Evolutionary conservation across 2,888 invertebrate genomes (phyloP).

Genomic region (Branchellion lobata): DNA sequence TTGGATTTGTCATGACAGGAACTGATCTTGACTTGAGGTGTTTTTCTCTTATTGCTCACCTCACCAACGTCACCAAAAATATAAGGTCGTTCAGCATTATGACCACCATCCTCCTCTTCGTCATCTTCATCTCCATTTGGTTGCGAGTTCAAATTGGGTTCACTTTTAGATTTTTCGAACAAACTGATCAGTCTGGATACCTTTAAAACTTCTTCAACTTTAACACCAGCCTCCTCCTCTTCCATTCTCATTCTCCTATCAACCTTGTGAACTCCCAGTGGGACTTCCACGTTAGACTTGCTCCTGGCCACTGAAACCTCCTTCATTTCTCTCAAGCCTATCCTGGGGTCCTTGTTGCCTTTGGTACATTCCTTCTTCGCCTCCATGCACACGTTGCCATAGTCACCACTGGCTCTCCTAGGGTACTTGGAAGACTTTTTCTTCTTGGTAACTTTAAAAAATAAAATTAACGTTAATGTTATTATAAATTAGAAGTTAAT

Average conservation of each 20-base stretch:
- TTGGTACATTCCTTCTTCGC: neutral
- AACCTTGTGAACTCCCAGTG: neutral
- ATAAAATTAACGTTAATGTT: too few species aligned
- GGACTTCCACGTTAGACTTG: constrained; percentile 1
- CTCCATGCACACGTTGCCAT: neutral
- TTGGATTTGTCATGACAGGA: too few species aligned
- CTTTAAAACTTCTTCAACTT: neutral
- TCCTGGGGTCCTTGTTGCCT: neutral
- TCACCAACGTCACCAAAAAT: too few species aligned
- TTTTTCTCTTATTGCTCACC: too few species aligned
- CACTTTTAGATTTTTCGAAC: constrained; percentile 7
- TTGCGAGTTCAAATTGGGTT: neutral
- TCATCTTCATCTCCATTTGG: neutral
- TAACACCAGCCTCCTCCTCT: neutral
- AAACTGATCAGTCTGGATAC: neutral
- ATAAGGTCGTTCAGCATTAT: too few species aligned
- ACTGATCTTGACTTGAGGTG: too few species aligned
- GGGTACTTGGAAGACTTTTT: constrained; percentile 6
- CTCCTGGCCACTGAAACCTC: neutral
- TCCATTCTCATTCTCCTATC: too few species aligned
- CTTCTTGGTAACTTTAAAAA: neutral
- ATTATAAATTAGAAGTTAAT: too few species aligned
- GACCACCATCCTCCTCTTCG: too few species aligned
- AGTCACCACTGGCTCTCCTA: neutral
- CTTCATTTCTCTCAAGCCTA: neutral